Conservation (phyloP, 92 coral and sea anemone genomes). For the Heliopora coerulea region DNA sequence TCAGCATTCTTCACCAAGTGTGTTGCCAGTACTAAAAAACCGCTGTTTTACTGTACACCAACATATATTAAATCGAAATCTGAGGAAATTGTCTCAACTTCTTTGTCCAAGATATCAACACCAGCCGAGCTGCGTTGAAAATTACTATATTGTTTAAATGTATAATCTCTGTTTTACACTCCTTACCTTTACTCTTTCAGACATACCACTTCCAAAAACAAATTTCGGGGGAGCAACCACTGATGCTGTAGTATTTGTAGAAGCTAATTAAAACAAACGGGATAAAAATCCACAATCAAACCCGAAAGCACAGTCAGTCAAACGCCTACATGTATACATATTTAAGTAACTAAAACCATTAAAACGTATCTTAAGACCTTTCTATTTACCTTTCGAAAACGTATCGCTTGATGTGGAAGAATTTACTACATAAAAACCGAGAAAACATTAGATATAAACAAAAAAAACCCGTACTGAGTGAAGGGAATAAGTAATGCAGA, state of each 20-base stretch:
- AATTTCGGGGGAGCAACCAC: slow-evolving; percentile 97
- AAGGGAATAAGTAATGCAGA: not conserved
- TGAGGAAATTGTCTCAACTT: too few relatives aligned
- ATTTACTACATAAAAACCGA: slow-evolving; percentile 11
- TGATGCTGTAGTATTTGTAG: slow-evolving; percentile 42
- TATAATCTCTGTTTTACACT: too few relatives aligned
- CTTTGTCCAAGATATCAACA: too few relatives aligned
- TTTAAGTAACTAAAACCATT: too few relatives aligned
- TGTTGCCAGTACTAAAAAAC: too few relatives aligned
- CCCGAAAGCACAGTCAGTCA: not conserved
- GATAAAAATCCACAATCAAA: not conserved
- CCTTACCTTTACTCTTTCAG: slow-evolving; percentile 69
- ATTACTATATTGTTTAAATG: too few relatives aligned
- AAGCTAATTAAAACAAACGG: slow-evolving; percentile 9
- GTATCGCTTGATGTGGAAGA: slow-evolving; percentile 19
- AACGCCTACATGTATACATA: not conserved
- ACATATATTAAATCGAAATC: too few relatives aligned
- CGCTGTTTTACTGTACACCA: too few relatives aligned
- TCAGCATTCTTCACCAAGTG: too few relatives aligned
- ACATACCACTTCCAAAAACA: slow-evolving; percentile 80
- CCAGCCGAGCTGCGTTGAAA: too few relatives aligned
- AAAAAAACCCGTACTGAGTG: not conserved
- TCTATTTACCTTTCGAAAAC: slow-evolving; percentile 27
- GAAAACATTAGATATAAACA: slow-evolving; percentile 8
- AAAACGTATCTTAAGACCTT: not conserved